phyloP scores from a whole-genome alignment of 2,113 vertebrate genomes.

The Nansenia antarctica region DNA sequence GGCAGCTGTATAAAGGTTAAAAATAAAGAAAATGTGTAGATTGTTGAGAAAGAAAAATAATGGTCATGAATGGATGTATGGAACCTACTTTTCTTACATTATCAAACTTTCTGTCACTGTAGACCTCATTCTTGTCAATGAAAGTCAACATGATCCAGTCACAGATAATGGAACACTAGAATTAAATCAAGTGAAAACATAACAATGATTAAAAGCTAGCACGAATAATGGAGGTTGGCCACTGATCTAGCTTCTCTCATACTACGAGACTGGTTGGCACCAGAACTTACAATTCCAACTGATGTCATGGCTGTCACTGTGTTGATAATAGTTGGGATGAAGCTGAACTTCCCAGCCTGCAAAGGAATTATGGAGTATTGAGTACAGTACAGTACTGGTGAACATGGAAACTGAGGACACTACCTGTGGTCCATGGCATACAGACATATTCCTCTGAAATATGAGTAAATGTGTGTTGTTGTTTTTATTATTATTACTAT shows the following conservation, averaged over 20 bases:
- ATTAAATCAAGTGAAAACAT: not conserved
- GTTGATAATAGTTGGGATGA: slow-evolving; percentile 91
- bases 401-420: too few relatives aligned
- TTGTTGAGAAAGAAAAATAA: not conserved
- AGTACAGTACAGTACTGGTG: too few relatives aligned
- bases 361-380: slow-evolving; percentile 33
- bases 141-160: slow-evolving; percentile 94
- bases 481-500: too few relatives aligned
- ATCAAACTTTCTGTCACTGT: slow-evolving; percentile 89
- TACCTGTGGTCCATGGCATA: too few relatives aligned
- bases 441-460: too few relatives aligned
- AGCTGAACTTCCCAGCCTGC: slow-evolving; percentile 91
- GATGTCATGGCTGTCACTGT: slow-evolving; percentile 88
- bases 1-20: not conserved
- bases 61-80: not conserved
- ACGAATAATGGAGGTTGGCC: not conserved
- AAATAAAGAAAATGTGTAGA: not conserved
- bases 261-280: not conserved
- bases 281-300: slow-evolving; percentile 85
- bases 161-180: slow-evolving; percentile 89
- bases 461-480: not conserved
- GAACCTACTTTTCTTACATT: slow-evolving; percentile 71
- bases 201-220: not conserved
- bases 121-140: slow-evolving; percentile 88
- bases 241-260: not conserved